Percentiles rank a stretch among this genome's conserved stretches.
phyloP scores from a whole-genome alignment of 2,797 vertebrate species.

The Notolabrus celidotus region DNA sequence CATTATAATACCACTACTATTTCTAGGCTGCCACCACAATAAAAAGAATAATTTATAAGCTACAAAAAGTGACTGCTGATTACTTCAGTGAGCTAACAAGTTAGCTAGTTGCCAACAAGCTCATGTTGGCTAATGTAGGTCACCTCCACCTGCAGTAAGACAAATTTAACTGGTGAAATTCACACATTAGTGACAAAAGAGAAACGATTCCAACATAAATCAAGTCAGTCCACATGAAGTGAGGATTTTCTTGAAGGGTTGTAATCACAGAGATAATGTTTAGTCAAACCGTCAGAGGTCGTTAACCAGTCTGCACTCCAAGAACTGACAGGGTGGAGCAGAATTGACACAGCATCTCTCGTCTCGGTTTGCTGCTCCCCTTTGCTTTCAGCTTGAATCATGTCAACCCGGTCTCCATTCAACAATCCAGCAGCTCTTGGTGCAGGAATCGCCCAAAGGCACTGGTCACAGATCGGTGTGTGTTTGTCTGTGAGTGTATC shows the following conservation, averaged over 20 bases:
- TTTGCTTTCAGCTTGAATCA: constrained; percentile 69
- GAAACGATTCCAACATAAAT: neutral
- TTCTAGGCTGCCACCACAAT: no score
- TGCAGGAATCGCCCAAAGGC: constrained; percentile 56
- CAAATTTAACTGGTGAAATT: neutral
- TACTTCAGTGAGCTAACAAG: no score
- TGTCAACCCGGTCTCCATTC: constrained; percentile 54
- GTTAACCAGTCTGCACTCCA: constrained; percentile 56
- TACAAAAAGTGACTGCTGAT: no score
- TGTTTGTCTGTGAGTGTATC: constrained; percentile 57
- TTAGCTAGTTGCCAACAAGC: neutral
- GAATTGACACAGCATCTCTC: constrained; percentile 62
- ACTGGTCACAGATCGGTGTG: constrained; percentile 57
- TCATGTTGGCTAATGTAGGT: neutral
- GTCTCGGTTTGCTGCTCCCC: constrained; percentile 59
- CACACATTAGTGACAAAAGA: neutral
- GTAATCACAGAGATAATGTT: constrained; percentile 70
- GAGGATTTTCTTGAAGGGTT: constrained; percentile 25
- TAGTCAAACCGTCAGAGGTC: constrained; percentile 61
- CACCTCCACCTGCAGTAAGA: no score
- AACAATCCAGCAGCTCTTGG: constrained; percentile 48
- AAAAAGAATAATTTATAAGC: no score
- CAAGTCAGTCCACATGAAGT: neutral
- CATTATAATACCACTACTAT: no score
- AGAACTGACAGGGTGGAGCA: constrained; percentile 68